Evolutionary conservation across 2,797 vertebrate genomes (phyloP), one percentile per base, ranked within the genome.

Genomic region (Macropus fuliginosus): DNA sequence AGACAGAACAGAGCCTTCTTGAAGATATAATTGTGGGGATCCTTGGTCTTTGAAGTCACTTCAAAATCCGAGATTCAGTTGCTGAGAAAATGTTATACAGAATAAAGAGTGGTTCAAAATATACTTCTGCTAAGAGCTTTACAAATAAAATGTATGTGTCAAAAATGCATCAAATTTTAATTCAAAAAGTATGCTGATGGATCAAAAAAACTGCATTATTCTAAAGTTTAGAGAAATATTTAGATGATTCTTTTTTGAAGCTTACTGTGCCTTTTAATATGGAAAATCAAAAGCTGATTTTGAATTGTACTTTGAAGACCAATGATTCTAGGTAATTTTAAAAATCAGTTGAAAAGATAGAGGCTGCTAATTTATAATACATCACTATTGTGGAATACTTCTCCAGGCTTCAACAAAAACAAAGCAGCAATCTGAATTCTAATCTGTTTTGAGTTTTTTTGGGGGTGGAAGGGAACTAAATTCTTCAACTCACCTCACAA

Each of bases 401-500:
- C 18, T 55, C 34, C 29, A 46, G 74, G 8, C n/a, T 81, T 81
- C 18, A 92, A 90, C 4, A 92, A 62, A 91, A 40, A 92, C 50
- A 66, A 54, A 56, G 56, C 31, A 94, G 90, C 46, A 93, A 90
- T 54, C 9, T 96, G 14, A 59, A 66, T 74, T 16, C 62, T 81
- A 90, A 95, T 28, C 16, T 92, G n/a, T 62, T 62, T 14, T 66
- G 4, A 9, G 6, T n/a, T 66, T 59, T 31, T 59, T 31, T 31
- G 1, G 5, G 29, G 29, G 57, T 3, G 57, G 57, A 0, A 5
- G 57, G 29, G 57, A 31, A 31, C 56, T 97, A 93, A 98, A 96
- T 95, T 97, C 91, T 96, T 98, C 95, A 97, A 81, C 98, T 97
- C 90, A 99, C 99, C 99, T 99, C 99, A 98, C 99, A 99, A 97